Evolutionary conservation across 2,888 invertebrate species (phyloP).

Genomic region (Odontocolon sp.): DNA sequence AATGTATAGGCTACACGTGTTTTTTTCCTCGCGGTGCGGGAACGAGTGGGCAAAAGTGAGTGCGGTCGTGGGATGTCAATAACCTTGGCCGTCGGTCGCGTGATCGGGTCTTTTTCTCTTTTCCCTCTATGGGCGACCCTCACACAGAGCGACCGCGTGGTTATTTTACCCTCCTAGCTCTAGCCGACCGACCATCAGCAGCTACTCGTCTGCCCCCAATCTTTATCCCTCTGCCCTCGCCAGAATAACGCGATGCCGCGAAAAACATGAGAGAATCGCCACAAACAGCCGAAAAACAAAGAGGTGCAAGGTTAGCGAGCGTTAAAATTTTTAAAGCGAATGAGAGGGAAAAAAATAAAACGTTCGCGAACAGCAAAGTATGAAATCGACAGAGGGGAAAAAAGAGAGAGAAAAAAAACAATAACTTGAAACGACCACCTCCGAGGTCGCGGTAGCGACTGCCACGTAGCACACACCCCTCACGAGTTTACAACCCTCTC

Average conservation of each 20-base stretch:
- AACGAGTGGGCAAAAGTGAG: neutral
- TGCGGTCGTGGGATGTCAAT: slow-evolving; percentile 69
- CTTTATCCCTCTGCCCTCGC: neutral
- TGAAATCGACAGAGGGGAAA: neutral
- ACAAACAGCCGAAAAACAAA: neutral
- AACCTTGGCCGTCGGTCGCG: slow-evolving; percentile 74
- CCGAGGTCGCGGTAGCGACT: slow-evolving; percentile 27
- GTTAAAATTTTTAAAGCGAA: neutral
- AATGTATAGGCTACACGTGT: slow-evolving; percentile 6
- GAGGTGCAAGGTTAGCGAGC: neutral
- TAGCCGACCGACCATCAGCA: neutral
- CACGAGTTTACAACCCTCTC: slow-evolving; percentile 41
- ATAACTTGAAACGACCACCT: slow-evolving; percentile 22
- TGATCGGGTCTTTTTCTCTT: slow-evolving; percentile 68
- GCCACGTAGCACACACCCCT: neutral
- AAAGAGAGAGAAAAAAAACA: slow-evolving; percentile 11
- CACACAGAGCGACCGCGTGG: neutral
- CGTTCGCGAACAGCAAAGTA: neutral
- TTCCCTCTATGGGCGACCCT: neutral
- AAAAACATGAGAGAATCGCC: neutral
- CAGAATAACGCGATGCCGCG: neutral
- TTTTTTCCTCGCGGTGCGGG: slow-evolving; percentile 5
- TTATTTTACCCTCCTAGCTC: too few relatives aligned
- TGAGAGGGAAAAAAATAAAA: neutral
- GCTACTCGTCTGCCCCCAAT: neutral